These are phyloP conservation scores for Bombus sylvicola DNA, from an alignment of 1,140 invertebrate species.

Conservation along the genomic window DNA sequence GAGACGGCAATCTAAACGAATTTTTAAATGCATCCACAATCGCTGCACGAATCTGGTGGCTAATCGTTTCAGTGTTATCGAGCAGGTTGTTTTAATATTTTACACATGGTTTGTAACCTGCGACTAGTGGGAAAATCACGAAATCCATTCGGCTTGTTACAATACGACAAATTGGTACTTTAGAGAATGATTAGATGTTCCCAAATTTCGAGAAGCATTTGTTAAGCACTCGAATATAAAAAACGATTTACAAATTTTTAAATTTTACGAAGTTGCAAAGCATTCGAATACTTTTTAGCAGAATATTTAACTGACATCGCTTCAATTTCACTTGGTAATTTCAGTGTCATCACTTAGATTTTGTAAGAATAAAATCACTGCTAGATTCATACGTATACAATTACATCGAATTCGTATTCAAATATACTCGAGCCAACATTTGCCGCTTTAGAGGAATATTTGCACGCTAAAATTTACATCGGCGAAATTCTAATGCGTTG, in stretches of 20 bases:
- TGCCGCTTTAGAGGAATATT: background rate
- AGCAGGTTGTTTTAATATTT: background rate
- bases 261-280: too few species aligned
- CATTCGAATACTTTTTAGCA: too few species aligned
- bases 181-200: too few species aligned
- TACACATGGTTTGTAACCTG: too few species aligned
- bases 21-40: background rate
- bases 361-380: background rate
- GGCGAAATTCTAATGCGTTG: background rate
- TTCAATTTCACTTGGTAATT: background rate
- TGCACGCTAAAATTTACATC: background rate
- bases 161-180: too few species aligned
- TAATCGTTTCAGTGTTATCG: background rate
- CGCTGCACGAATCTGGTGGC: too few species aligned
- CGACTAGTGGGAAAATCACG: background rate
- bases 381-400: background rate
- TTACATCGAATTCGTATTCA: background rate
- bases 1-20: background rate
- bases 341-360: background rate
- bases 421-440: background rate
- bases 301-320: background rate
- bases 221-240: too few species aligned
- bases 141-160: background rate
- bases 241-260: too few species aligned
- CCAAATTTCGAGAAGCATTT: too few species aligned